Percentiles rank a stretch among this genome's conserved stretches.
Conservation (phyloP, 2,888 invertebrate species). For the Cheiracanthium punctorium region DNA sequence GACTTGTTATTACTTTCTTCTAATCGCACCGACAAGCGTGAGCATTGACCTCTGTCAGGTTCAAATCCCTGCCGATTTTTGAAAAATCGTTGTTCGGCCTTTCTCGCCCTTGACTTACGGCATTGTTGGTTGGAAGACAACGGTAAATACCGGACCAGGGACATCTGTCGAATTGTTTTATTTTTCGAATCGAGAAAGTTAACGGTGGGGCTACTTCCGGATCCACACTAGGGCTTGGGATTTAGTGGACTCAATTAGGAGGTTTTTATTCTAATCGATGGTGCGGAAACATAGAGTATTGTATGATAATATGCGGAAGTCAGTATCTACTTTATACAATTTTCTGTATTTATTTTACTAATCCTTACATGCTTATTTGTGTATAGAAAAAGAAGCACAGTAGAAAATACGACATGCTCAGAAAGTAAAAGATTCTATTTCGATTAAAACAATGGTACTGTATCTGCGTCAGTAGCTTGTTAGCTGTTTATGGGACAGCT, state of each 20-base stretch:
- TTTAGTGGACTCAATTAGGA: neutral
- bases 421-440: too few relatives aligned
- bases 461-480: too few relatives aligned
- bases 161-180: conserved; percentile 10
- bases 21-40: conserved; percentile 52
- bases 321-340: neutral
- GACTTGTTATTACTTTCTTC: conserved; percentile 43
- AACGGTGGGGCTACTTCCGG: conserved; percentile 3
- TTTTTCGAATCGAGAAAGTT: neutral
- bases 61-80: conserved; percentile 56
- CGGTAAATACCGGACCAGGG: conserved; percentile 42
- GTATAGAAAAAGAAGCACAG: neutral
- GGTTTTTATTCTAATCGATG: conserved; percentile 1
- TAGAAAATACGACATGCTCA: too few relatives aligned
- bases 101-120: conserved; percentile 15
- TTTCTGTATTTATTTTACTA: neutral
- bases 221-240: neutral
- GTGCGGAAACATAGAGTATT: neutral
- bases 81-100: conserved; percentile 31
- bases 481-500: too few relatives aligned
- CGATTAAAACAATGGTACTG: too few relatives aligned
- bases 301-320: conserved; percentile 11
- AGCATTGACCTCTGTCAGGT: conserved; percentile 48
- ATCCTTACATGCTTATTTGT: neutral
- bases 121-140: conserved; percentile 53